Percentiles rank a stretch among this genome's conserved stretches.
Evolutionary conservation across 2,113 vertebrate species (phyloP).

Genomic region (Archilochus colubris): DNA sequence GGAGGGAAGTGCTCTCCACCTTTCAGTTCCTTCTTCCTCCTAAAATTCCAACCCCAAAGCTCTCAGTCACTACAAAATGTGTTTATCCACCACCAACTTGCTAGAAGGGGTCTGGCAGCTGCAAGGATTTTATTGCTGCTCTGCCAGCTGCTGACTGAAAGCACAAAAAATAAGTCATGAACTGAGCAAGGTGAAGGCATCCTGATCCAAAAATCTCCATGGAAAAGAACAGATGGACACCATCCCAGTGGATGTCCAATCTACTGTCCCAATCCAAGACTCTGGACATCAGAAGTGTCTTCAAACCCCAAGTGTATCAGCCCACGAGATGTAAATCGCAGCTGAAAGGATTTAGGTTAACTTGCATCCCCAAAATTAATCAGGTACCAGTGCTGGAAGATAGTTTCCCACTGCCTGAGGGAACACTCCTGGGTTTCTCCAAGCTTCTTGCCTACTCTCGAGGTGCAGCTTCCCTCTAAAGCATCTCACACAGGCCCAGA

Average conservation of each 20-base stretch:
- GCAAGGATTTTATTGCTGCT: neutral
- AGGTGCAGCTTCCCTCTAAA: neutral
- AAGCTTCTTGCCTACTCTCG: neutral
- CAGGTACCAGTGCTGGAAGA: neutral
- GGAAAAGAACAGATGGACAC: neutral
- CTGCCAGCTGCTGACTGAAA: neutral
- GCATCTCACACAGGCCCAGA: neutral
- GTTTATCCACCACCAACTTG: neutral
- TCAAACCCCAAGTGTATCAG: neutral
- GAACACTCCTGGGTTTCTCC: accelerated
- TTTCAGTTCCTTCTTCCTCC: neutral
- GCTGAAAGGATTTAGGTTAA: neutral
- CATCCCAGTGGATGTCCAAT: neutral
- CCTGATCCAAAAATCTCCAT: neutral
- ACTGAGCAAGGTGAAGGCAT: neutral
- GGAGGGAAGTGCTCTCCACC: neutral
- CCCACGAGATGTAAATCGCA: neutral
- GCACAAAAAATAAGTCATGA: neutral
- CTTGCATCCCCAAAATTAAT: neutral
- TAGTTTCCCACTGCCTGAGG: neutral
- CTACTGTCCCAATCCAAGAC: too few species aligned
- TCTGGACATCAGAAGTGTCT: neutral
- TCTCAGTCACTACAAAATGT: neutral
- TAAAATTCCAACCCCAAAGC: neutral
- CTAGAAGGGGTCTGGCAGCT: neutral